Base-by-base conservation (phyloP, 2,888 invertebrate genomes). In the Drosophila villosipedis region DNA sequence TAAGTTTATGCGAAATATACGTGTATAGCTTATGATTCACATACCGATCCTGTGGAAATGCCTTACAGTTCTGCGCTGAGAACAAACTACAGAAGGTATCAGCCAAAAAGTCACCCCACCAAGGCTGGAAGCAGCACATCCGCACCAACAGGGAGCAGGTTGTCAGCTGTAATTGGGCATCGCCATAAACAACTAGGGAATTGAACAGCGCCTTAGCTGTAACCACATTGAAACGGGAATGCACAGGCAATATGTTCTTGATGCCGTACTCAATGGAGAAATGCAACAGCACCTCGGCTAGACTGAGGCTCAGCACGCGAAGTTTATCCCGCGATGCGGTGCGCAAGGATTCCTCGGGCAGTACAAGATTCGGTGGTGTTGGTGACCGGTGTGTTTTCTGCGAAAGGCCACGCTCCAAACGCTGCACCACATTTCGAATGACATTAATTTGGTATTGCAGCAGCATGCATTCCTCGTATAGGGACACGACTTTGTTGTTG, bases 71-170 rank as follows among this genome's bases (percentile, higher is more conserved):
- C 53, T 96, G 95, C 0, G 96, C 96, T 1, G 96, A 96, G 92
- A 97, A 98, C 87, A 97, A 95, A 74, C 95, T 94, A 30, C 96
- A 95, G 67, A 98, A 95, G 33, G 96, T 96, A 88, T 96, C 96
- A 0, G 97, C 97, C n/a, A 98, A 94, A 91, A 97, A 97, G 80
- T 96, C 95, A 50, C 98, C 98, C 98, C 98, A 98, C 97, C 98
- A 98, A 14, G 95, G 94, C 91, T 96, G 96, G 66, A 95, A 94
- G 90, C 96, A 96, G 54, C 94, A 94, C 91, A 96, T 96, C 59
- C 97, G 95, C 68, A 97, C 96, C 89, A 97, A 94, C 73, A 98
- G 94, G 31, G 97, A 96, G 60, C 96, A 96, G 22, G 96, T 95
- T 28, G 97, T 95, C 52, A 97, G 94, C 91, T 98, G 98, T 69